Conservation (phyloP, 2,113 vertebrate species). For the Scomber colias region DNA sequence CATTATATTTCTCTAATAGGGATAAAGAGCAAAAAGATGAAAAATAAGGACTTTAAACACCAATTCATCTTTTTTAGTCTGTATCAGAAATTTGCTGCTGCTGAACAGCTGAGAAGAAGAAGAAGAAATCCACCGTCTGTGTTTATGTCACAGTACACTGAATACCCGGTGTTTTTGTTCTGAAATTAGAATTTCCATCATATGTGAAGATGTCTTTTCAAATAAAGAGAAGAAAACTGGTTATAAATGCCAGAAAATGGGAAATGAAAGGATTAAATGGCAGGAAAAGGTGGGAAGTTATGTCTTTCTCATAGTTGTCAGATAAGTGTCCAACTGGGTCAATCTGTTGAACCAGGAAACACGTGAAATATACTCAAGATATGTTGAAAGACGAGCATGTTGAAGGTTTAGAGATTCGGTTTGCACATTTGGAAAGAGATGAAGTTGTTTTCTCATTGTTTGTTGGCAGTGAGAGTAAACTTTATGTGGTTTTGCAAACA, state of each 20-base stretch:
- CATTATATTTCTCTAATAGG: no score
- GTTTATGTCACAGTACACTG: conserved; percentile 18
- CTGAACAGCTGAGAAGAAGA: neutral
- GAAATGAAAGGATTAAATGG: neutral
- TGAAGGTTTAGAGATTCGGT: neutral
- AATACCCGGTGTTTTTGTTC: conserved; percentile 7
- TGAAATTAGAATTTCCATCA: conserved; percentile 10
- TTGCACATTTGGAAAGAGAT: neutral
- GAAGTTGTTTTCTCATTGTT: neutral
- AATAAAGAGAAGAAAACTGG: neutral
- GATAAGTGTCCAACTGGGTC: neutral
- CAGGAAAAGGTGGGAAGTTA: neutral
- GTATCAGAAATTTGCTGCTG: neutral
- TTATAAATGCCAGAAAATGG: neutral
- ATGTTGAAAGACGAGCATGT: neutral
- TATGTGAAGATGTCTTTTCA: conserved; percentile 18
- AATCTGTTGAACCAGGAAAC: neutral
- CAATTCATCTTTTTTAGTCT: neutral
- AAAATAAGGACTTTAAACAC: neutral
- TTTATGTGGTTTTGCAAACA: neutral
- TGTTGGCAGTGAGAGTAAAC: neutral
- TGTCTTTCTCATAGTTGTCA: neutral
- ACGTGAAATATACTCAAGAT: neutral
- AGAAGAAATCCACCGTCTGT: conserved; percentile 23
- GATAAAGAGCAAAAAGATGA: no score